Conservation (phyloP, 2,113 vertebrate species). For the Cynoglossus semilaevis region DNA sequence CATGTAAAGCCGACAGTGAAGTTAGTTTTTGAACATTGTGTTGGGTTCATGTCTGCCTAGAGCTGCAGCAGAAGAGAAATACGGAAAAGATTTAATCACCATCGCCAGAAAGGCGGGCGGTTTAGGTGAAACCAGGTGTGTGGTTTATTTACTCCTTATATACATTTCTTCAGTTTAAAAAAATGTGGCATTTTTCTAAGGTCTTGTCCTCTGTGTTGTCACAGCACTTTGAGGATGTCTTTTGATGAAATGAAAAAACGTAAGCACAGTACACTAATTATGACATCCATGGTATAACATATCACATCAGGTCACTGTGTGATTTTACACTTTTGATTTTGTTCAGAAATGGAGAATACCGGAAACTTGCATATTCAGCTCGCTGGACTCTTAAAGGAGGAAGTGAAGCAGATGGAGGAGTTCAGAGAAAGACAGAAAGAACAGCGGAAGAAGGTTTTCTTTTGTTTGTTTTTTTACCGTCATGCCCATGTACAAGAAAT, state of each 20-base stretch:
- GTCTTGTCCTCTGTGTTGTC: not conserved
- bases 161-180: no score
- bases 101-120: slow-evolving; percentile 89
- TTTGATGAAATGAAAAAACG: slow-evolving; percentile 90
- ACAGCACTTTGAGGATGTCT: slow-evolving; percentile 86
- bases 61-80: slow-evolving; percentile 90
- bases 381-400: slow-evolving; percentile 83
- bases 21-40: not conserved
- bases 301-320: not conserved
- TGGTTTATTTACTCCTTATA: not conserved
- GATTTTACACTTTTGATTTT: not conserved
- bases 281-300: not conserved
- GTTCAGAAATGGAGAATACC: slow-evolving; percentile 86
- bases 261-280: slow-evolving; percentile 67
- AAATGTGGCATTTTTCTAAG: not conserved
- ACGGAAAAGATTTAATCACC: slow-evolving; percentile 89
- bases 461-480: slow-evolving; percentile 52
- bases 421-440: slow-evolving; percentile 95
- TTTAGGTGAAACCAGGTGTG: slow-evolving; percentile 83
- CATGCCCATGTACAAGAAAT: slow-evolving; percentile 13
- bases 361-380: slow-evolving; percentile 91
- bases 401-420: slow-evolving; percentile 86
- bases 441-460: slow-evolving; percentile 86
- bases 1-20: no score
- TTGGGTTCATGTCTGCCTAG: slow-evolving; percentile 60